These are phyloP conservation scores for Nemapogon koenigi DNA, from an alignment of 2,888 invertebrate species.

Conservation along the genomic window DNA sequence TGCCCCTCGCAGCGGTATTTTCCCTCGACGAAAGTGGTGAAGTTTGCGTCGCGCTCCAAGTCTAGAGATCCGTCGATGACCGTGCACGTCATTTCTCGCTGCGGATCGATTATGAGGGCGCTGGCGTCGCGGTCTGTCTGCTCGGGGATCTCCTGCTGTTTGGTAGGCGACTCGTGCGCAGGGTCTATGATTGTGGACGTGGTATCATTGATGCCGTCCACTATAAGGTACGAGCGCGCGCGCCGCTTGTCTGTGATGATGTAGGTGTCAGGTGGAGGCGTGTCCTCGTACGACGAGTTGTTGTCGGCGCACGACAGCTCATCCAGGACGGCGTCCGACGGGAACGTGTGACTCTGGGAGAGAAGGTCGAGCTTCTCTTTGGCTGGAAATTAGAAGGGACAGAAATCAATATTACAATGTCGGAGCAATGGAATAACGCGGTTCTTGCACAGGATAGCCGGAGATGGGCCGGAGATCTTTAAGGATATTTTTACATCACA, in stretches of 20 bases:
- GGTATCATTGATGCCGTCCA: slow-evolving; percentile 33
- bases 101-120: slow-evolving; percentile 38
- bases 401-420: too few species aligned
- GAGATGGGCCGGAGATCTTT: too few species aligned
- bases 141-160: slow-evolving; percentile 14
- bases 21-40: slow-evolving; percentile 27
- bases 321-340: slow-evolving; percentile 22
- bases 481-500: too few species aligned
- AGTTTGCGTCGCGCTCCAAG: slow-evolving; percentile 26
- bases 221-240: slow-evolving; percentile 39
- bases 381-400: slow-evolving; percentile 15
- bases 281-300: slow-evolving; percentile 28
- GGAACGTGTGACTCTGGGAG: slow-evolving; percentile 20
- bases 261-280: slow-evolving; percentile 35
- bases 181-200: slow-evolving; percentile 33
- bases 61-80: slow-evolving; percentile 24
- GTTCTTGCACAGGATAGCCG: too few species aligned
- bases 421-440: too few species aligned
- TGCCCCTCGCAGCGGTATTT: slow-evolving; percentile 16
- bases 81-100: slow-evolving; percentile 35
- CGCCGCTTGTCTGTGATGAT: slow-evolving; percentile 42
- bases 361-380: slow-evolving; percentile 39
- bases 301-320: slow-evolving; percentile 26
- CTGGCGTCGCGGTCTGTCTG: slow-evolving; percentile 17
- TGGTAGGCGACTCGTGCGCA: slow-evolving; percentile 15